Base-by-base conservation (phyloP, 1,140 invertebrate genomes). In the Rhagoletis pomonella region DNA sequence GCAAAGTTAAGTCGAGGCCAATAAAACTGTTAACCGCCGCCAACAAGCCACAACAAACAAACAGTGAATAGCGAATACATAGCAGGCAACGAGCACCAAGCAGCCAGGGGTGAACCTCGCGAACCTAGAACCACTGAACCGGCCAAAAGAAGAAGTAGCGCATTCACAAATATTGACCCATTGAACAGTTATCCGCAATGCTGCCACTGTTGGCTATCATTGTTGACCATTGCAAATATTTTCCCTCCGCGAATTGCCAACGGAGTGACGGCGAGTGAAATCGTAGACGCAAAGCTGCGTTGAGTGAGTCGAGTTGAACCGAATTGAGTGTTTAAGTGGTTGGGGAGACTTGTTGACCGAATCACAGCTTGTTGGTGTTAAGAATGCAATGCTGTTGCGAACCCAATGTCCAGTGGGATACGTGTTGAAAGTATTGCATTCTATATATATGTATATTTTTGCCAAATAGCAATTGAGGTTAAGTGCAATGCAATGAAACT, bases 211-310 rank as follows among this genome's bases (percentile, higher is more conserved):
- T n/a, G 47, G 2, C 73, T 19, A 42, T 29, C 29, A 29, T 55
- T 19, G 73, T 50, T 55, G 73, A 5, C n/a, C 47, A 10, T 55
- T 81, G 47, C 7, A 81, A 81, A 81, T 81, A 81, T 81, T 81
- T 81, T 81, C 47, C n/a, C 47, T 19, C 42, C 55, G 73, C n/a
- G 73, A n/a, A 50, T 81, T 29, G 44, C 6, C 47, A 44, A 19
- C 1, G 14, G 44, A n/a, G n/a, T 17, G 44, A 0, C 17, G 19
- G 42, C 44, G 47, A 81, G n/a, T 10, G 47, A 44, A 42, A n/a
- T 7, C 42, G 42, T 44, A 73, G 69, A 1, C 17, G 6, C 14
- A 14, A 4, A n/a, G 0, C 69, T 73, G 4, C 4, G 17, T 62
- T 62, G 60, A 14, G n/a, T n/a, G n/a, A 62, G 60, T 55, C 50